Base-by-base conservation (phyloP, 2,113 vertebrate species). In the Panurus biarmicus region DNA sequence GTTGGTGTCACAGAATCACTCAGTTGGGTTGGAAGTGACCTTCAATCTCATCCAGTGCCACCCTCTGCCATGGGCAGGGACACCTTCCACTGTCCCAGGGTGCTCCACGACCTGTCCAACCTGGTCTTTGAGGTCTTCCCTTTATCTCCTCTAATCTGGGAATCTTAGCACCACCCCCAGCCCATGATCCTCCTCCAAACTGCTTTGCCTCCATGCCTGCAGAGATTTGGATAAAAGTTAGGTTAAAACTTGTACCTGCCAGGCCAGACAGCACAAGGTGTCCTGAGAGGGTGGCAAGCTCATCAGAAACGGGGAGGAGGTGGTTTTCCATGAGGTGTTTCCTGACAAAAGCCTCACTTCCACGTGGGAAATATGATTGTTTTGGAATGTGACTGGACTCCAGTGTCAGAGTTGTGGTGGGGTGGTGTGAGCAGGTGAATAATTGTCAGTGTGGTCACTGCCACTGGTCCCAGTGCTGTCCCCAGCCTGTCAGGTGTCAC, bases 341-440 rank as follows among this genome's bases (percentile, higher is more conserved):
- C 65, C 35, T 44, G 15, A 7, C 29, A 9, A 16, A 88, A 24
- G n/a, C 47, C 19, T 26, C 12, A 6, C 29, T 83, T 47, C 31
- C 1, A 0, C 2, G 0, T 19, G 40, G 58, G 24, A 47, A n/a
- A 28, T 48, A 2, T 1, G 4, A 8, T 35, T 64, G 35, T 50
- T 75, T 10, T 28, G 70, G 77, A 42, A 25, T 3, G 13, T 21
- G 54, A 19, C 25, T 75, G 18, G 4, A 21, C 50, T 78, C 71
- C 33, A 29, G n/a, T n/a, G 25, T 40, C 40, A 13, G 50, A 13
- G 48, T 38, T 2, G 0, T 7, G 71, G 92, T 57, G 74, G 83
- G 4, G 56, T 45, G 23, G 1, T 12, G 24, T 42, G 33, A 90
- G 45, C 57, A 65, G 66, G 33, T 44, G 69, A 28, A 25, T 47